Conservation (phyloP, 2,113 vertebrate genomes). For the Antechinus stuartii region DNA sequence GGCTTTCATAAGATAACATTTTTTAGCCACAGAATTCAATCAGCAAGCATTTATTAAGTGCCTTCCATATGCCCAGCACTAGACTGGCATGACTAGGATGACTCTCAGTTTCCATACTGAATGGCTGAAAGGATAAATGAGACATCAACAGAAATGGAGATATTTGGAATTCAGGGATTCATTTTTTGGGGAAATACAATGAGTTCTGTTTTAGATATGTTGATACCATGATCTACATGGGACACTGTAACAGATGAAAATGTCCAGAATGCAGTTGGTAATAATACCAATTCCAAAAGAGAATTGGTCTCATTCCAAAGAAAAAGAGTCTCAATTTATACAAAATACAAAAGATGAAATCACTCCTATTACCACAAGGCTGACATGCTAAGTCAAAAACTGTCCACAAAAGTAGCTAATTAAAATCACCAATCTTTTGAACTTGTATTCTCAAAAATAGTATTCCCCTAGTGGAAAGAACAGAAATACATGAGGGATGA, state of each 20-base stretch:
- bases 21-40: not conserved
- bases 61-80: not conserved
- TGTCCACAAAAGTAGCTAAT: not conserved
- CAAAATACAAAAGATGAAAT: not conserved
- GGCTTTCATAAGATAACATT: not conserved
- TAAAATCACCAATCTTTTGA: not conserved
- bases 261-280: no score
- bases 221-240: no score
- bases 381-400: not conserved
- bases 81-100: not conserved
- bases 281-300: no score
- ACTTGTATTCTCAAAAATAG: not conserved
- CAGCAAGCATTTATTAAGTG: not conserved
- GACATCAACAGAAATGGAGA: no score
- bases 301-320: no score
- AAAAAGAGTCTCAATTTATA: no score
- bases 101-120: no score
- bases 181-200: no score
- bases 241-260: no score
- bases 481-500: not conserved
- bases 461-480: not conserved
- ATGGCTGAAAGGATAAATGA: no score
- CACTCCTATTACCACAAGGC: not conserved
- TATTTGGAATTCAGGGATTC: no score
- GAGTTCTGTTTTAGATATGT: no score